Evolutionary conservation across 2,797 vertebrate genomes (phyloP).

Genomic region (Falco rusticolus): DNA sequence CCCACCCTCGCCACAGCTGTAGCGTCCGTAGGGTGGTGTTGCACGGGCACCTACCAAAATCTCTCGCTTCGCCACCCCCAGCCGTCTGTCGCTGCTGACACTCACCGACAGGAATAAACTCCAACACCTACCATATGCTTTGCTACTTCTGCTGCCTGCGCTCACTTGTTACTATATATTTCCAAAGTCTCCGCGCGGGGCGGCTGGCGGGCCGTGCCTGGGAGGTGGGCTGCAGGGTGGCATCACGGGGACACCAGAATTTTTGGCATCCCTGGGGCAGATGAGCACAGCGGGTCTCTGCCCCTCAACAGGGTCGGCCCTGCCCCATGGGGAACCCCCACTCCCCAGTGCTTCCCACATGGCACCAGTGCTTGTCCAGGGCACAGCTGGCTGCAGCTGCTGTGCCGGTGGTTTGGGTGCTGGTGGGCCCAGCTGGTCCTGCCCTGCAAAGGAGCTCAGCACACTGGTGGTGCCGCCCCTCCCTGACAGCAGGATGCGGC

Average conservation of each 20-base stretch:
- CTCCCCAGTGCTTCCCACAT: rapidly evolving
- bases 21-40: not conserved
- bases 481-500: not conserved
- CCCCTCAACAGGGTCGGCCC: not conserved
- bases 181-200: not conserved
- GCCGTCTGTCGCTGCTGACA: conserved; percentile 56
- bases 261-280: not conserved
- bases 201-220: not conserved
- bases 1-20: conserved; percentile 4
- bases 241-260: rapidly evolving
- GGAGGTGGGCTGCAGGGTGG: rapidly evolving
- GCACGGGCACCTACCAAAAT: conserved; percentile 26
- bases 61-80: conserved; percentile 9
- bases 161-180: conserved; percentile 41
- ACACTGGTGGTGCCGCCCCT: rapidly evolving
- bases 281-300: rapidly evolving
- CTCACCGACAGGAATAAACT: conserved; percentile 55
- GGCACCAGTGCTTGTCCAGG: rapidly evolving
- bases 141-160: conserved; percentile 33
- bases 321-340: rapidly evolving
- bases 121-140: conserved; percentile 53
- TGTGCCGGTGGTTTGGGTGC: rapidly evolving
- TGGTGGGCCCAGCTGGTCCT: not conserved
- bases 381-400: not conserved
- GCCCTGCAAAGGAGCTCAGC: not conserved